These are phyloP conservation scores for Prunella strophiata DNA, from an alignment of 2,797 vertebrate genomes.

Conservation along the genomic window DNA sequence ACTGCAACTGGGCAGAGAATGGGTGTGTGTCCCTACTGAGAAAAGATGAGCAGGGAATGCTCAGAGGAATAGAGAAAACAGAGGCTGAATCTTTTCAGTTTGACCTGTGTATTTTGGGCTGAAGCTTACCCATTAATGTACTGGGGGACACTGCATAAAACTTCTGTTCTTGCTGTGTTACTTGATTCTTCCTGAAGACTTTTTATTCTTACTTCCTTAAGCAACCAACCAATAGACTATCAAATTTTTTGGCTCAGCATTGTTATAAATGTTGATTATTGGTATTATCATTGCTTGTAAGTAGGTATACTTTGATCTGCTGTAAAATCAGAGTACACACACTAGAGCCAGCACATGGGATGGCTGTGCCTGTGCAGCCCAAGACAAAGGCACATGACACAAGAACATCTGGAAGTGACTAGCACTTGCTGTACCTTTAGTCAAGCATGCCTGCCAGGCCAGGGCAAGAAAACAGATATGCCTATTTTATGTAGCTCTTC, in stretches of 20 bases:
- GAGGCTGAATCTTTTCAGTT: not conserved
- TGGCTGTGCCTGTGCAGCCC: not conserved
- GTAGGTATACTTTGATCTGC: not conserved
- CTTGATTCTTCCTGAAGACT: not conserved
- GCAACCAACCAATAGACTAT: not conserved
- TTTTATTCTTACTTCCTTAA: not conserved
- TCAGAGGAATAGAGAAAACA: not conserved
- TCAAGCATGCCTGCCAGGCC: not conserved
- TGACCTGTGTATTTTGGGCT: not conserved
- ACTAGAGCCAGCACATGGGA: not conserved
- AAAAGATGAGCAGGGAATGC: not conserved
- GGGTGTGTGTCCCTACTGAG: not conserved
- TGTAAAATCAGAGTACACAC: not conserved
- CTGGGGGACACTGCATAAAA: not conserved
- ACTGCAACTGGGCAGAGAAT: not conserved
- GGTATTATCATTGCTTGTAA: not conserved
- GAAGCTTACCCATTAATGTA: not conserved
- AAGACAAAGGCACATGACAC: not conserved
- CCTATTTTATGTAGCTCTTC: not conserved
- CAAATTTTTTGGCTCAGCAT: not conserved
- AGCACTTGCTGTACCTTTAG: not conserved
- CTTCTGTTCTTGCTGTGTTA: not conserved
- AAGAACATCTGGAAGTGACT: not conserved
- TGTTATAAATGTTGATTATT: not conserved
- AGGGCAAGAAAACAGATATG: not conserved